Base-by-base conservation (phyloP, 2,797 vertebrate species). In the Choloepus didactylus region DNA sequence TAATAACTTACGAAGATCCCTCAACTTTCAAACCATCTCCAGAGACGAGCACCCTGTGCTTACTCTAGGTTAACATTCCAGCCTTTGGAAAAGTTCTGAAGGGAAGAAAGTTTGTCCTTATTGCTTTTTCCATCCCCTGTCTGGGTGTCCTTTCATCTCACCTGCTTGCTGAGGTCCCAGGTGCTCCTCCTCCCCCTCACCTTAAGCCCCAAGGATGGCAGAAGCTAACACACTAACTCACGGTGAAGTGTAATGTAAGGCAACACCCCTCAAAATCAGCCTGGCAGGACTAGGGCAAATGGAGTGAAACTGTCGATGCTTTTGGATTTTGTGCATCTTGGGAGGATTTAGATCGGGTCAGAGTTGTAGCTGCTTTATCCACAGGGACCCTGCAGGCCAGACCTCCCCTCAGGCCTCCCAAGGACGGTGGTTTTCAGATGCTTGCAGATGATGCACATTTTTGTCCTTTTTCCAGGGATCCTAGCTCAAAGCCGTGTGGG, bases 371-470 rank as follows among this genome's bases (percentile, higher is more conserved):
- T 82, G 44, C 31, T 77, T 49, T 41, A 59, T 56, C 67, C 41
- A 8, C 0, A 0, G n/a, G n/a, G 11, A 62, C 51, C 5, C 41
- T 41, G 25, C 7, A 21, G 27, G 14, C 44, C 31, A 35, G 54
- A 31, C 31, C 3, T 23, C 1, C 23, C 16, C 29, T 49, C n/a
- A 25, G 23, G 23, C 25, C 64, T 82, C 60, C 46, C 1, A 31
- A 73, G 56, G 35, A 77, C 11, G 27, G 16, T 38, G 25, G 59
- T 9, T 95, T 87, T n/a, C 60, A 82, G 62, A 54, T 38, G 25
- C 84, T 54, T 87, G 80, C 83, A 89, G 76, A 59, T 27, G 67
- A 56, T 3, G 11, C 23, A 23, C 73, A 25, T 82, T 80, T 60
- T 3, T 15, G 59, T 88, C 91, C 31, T 94, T 76, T 79, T 73